A percentile compares a stretch with the other conserved stretches of the same genome.
These are phyloP conservation scores for Sparus aurata DNA, from an alignment of 2,797 vertebrate species.

Conservation along the genomic window DNA sequence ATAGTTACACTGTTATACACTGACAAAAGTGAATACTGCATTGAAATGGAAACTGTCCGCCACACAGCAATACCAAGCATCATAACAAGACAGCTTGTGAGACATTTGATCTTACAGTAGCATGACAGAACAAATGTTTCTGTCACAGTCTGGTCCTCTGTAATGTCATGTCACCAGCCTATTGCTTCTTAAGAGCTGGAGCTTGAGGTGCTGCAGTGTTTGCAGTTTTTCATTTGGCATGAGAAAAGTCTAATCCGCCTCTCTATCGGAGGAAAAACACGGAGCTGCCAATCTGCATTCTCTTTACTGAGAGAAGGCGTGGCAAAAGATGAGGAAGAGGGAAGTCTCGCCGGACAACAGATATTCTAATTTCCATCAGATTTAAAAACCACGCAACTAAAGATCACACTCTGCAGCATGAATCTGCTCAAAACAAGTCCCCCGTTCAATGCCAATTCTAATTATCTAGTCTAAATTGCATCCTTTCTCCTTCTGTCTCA, in stretches of 20 bases:
- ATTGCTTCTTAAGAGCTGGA: neutral
- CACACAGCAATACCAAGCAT: neutral
- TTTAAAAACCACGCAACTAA: neutral
- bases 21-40: too few relatives aligned
- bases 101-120: neutral
- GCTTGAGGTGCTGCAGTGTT: conserved; percentile 8
- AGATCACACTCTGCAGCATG: neutral
- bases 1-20: too few relatives aligned
- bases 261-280: neutral
- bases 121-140: neutral
- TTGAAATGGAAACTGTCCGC: neutral
- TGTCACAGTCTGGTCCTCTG: neutral
- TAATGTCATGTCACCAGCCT: neutral
- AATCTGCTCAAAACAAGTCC: neutral
- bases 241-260: conserved; percentile 12
- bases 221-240: conserved; percentile 1
- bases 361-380: neutral
- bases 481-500: neutral
- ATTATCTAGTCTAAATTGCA: conserved; percentile 1
- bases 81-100: neutral
- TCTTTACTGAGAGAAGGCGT: conserved; percentile 39
- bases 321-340: conserved; percentile 26
- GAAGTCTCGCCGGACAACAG: neutral
- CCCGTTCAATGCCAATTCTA: neutral
- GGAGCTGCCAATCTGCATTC: neutral